A percentile compares a stretch with the other conserved stretches of the same genome.
These are phyloP conservation scores for Nomada fabriciana DNA, from an alignment of 2,888 invertebrate genomes.

Conservation along the genomic window DNA sequence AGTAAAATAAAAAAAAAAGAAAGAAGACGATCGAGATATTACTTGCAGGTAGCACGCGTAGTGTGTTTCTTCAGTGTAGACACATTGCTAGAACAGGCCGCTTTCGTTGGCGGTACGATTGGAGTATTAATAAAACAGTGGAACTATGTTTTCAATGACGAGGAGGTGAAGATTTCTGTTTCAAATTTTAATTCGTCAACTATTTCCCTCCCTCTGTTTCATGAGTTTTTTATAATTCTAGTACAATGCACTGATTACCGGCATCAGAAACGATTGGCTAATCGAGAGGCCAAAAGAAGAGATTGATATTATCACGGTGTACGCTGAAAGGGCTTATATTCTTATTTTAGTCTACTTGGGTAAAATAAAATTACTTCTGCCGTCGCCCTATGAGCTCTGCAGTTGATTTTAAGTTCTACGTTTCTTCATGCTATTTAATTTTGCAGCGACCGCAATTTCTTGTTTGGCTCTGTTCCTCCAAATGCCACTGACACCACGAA, in stretches of 20 bases:
- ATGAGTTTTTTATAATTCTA: neutral
- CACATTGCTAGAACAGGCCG: neutral
- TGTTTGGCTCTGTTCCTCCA: too few species aligned
- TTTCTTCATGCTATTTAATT: too few species aligned
- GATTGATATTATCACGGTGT: neutral
- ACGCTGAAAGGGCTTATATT: neutral
- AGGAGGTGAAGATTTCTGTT: neutral
- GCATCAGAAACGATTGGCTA: neutral
- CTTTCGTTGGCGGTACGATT: rapidly evolving
- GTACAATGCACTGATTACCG: neutral
- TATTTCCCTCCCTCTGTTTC: neutral
- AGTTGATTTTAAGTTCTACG: too few species aligned
- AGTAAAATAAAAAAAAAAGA: neutral
- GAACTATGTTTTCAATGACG: neutral
- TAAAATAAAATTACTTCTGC: neutral
- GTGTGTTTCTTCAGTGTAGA: neutral
- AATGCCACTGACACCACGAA: too few species aligned
- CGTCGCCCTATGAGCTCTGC: too few species aligned
- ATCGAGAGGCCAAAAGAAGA: neutral
- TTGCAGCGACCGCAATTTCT: too few species aligned
- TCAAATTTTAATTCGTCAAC: neutral
- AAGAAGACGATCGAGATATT: neutral
- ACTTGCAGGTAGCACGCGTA: neutral
- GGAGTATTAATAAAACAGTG: neutral
- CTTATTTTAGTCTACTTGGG: neutral